Percentiles rank a stretch among this genome's conserved stretches.
Evolutionary conservation across 2,888 invertebrate species (phyloP).

Genomic region (Ectemnius cavifrons): DNA sequence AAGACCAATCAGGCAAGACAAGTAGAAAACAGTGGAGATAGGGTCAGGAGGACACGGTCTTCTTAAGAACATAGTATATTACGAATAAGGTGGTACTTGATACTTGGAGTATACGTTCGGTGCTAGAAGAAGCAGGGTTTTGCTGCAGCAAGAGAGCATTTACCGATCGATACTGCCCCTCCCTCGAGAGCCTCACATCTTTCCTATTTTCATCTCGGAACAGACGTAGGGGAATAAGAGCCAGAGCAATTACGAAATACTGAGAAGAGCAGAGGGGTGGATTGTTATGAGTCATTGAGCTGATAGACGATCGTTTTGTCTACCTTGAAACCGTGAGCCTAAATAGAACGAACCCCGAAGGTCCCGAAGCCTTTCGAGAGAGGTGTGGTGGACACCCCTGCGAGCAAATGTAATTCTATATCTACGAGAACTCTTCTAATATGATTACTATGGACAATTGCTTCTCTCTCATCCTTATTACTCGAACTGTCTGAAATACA

Average conservation of each 20-base stretch:
- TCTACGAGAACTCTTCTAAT: constrained; percentile 3
- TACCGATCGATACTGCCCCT: constrained; percentile 3
- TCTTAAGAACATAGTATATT: background rate
- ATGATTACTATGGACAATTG: constrained; percentile 2
- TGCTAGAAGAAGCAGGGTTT: background rate
- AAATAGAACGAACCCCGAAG: constrained; percentile 9
- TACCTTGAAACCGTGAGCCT: background rate
- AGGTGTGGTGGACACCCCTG: constrained; percentile 36
- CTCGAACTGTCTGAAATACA: too few species aligned
- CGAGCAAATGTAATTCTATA: constrained; percentile 44
- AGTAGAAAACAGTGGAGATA: constrained; percentile 2
- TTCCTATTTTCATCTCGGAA: background rate
- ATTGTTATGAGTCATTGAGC: too few species aligned
- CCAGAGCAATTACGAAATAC: too few species aligned
- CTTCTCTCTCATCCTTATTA: background rate
- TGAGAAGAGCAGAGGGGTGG: too few species aligned
- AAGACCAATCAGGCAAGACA: background rate
- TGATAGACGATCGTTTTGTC: too few species aligned
- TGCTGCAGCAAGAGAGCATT: background rate
- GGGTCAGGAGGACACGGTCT: background rate
- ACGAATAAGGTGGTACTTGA: background rate
- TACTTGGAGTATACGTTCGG: background rate
- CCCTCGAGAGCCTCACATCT: background rate
- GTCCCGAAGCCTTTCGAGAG: constrained; percentile 20
- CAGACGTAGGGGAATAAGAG: too few species aligned